phyloP scores from a whole-genome alignment of 30 jellyfish, hydroid and myxozoan species.

The Pelagia noctiluca region DNA sequence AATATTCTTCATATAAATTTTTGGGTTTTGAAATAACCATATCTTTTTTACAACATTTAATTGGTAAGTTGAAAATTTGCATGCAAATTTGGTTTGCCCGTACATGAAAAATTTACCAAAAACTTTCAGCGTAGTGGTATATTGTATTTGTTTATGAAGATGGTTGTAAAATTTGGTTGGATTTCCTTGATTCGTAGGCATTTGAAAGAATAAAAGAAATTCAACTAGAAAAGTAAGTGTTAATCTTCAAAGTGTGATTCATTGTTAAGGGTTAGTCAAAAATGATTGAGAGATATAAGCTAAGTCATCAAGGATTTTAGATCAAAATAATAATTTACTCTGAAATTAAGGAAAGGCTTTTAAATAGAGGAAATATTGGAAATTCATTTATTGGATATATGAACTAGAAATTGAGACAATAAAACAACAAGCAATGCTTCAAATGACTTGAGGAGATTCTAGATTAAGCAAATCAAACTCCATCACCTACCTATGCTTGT shows the following conservation, averaged over 20 bases:
- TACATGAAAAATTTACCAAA: not conserved
- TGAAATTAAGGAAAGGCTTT: not conserved
- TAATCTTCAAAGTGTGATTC: not conserved
- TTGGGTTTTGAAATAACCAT: no score
- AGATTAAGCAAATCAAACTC: no score
- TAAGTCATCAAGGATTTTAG: not conserved
- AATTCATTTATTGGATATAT: not conserved
- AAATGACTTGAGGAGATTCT: no score
- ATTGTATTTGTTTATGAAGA: not conserved
- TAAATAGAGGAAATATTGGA: not conserved
- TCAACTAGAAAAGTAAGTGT: slow-evolving; percentile 73
- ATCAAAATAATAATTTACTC: not conserved
- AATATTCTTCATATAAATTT: no score
- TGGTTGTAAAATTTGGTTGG: no score
- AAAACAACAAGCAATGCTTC: no score
- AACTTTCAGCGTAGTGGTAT: not conserved
- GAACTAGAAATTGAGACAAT: no score
- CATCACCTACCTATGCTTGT: no score
- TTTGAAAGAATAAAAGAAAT: slow-evolving; percentile 76
- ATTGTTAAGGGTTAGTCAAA: not conserved
- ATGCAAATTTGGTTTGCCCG: no score
- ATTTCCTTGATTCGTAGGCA: no score
- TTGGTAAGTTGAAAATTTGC: no score
- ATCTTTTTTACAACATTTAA: no score
- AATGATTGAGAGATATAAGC: not conserved